Evolutionary conservation across 2,113 vertebrate genomes (phyloP).

Genomic region (Patagioenas fasciata): DNA sequence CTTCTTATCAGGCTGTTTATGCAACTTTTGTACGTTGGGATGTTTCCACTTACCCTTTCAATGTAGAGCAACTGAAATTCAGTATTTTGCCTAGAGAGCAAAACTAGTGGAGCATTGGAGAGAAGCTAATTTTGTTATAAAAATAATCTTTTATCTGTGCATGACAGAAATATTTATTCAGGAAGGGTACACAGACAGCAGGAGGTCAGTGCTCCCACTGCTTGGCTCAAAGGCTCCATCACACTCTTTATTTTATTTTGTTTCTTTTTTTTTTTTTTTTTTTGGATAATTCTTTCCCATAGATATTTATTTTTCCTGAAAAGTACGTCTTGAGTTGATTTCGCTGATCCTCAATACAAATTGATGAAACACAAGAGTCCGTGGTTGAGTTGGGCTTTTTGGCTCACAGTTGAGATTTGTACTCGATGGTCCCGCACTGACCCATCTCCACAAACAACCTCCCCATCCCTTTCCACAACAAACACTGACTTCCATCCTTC

Average conservation of each 20-base stretch:
- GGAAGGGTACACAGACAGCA: not conserved
- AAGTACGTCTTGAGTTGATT: not conserved
- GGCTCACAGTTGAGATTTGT: not conserved
- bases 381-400: not conserved
- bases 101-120: not conserved
- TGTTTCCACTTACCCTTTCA: not conserved
- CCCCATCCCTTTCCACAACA: not conserved
- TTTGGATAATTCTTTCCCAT: not conserved
- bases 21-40: fast-evolving
- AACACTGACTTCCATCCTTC: not conserved
- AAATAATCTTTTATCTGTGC: constrained; percentile 44
- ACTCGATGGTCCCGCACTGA: not conserved
- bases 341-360: not conserved
- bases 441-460: not conserved
- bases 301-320: constrained; percentile 2
- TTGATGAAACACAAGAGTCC: not conserved
- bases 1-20: not conserved
- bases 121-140: constrained; percentile 14
- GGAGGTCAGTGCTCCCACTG: constrained; percentile 13
- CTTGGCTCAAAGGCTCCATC: constrained; percentile 16
- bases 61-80: not conserved
- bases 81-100: not conserved
- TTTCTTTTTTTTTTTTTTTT: not conserved
- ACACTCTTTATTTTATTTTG: not conserved
- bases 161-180: constrained; percentile 25